These are phyloP conservation scores for Lamellibrachia luymesi DNA, from an alignment of 1,140 invertebrate genomes.

Conservation along the genomic window DNA sequence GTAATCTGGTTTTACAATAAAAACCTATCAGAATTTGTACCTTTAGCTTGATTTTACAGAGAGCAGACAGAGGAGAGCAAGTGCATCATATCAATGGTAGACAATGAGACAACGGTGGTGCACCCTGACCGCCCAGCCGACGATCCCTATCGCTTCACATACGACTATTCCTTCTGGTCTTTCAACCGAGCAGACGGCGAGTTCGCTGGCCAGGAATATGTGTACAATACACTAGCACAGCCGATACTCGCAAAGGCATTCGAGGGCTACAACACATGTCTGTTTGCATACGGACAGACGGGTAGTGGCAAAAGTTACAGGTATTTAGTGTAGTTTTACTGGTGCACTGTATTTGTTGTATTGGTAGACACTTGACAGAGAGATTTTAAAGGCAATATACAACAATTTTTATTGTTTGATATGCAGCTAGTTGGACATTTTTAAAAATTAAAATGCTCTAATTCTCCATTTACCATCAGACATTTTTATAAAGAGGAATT, in stretches of 20 bases:
- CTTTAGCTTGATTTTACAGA: conserved; percentile 53
- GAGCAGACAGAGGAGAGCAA: conserved; percentile 57
- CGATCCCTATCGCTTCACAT: conserved; percentile 61
- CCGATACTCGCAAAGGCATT: conserved; percentile 54
- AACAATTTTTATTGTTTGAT: no score
- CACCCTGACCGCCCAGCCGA: conserved; percentile 54
- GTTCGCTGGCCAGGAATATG: conserved; percentile 49
- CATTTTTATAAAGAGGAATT: no score
- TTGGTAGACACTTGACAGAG: neutral
- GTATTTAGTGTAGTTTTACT: conserved; percentile 29
- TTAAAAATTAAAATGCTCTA: no score
- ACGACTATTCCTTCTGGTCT: conserved; percentile 68
- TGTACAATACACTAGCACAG: conserved; percentile 50
- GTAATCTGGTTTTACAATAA: no score
- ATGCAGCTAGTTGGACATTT: no score
- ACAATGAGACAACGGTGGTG: conserved; percentile 59
- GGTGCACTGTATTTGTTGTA: neutral
- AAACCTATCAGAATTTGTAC: neutral
- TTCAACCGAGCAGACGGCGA: conserved; percentile 41
- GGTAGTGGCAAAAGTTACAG: conserved; percentile 86
- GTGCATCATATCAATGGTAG: conserved; percentile 62
- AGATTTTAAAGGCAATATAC: no score
- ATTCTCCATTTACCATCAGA: no score
- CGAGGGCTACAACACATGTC: conserved; percentile 60
- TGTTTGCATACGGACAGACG: conserved; percentile 95